Percentiles rank a stretch among this genome's conserved stretches.
Conservation (phyloP, 2,888 invertebrate species). For the Drosophila pseudotalamancana region DNA sequence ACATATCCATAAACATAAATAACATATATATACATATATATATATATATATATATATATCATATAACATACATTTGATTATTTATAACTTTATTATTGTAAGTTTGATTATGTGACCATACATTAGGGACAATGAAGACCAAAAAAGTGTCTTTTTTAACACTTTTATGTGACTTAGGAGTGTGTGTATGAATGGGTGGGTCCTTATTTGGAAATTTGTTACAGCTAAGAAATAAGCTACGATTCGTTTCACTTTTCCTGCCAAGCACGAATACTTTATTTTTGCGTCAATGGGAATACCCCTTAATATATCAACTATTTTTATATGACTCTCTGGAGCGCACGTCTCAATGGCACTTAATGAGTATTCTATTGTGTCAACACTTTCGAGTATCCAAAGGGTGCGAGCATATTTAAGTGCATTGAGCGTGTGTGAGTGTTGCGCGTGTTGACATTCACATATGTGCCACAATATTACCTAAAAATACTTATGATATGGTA, state of each 20-base stretch:
- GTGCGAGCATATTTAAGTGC: constrained; percentile 17
- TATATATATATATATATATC: constrained; percentile 28
- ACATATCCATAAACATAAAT: constrained; percentile 20
- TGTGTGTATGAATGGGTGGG: constrained; percentile 27
- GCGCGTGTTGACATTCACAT: constrained; percentile 31
- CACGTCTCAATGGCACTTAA: constrained; percentile 59
- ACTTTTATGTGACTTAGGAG: constrained; percentile 51
- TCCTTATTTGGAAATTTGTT: constrained; percentile 42
- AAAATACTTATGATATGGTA: constrained; percentile 58
- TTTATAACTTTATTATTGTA: constrained; percentile 16
- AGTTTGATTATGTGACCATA: constrained; percentile 28
- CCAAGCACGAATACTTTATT: too few species aligned
- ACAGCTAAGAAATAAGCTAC: constrained; percentile 19
- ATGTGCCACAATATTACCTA: constrained; percentile 37
- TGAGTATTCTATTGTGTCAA: constrained; percentile 51
- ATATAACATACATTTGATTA: constrained; percentile 26
- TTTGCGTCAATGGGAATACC: constrained; percentile 36
- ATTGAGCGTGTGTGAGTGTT: constrained; percentile 25
- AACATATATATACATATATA: constrained; percentile 17
- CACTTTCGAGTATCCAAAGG: constrained; percentile 21
- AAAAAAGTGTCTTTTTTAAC: constrained; percentile 58
- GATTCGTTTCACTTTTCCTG: constrained; percentile 44
- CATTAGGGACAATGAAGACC: constrained; percentile 26
- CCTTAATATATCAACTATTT: constrained; percentile 56
- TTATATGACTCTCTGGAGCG: constrained; percentile 41